Evolutionary conservation across 2,113 vertebrate species (phyloP).

Genomic region (Psittacula cyanocephala): DNA sequence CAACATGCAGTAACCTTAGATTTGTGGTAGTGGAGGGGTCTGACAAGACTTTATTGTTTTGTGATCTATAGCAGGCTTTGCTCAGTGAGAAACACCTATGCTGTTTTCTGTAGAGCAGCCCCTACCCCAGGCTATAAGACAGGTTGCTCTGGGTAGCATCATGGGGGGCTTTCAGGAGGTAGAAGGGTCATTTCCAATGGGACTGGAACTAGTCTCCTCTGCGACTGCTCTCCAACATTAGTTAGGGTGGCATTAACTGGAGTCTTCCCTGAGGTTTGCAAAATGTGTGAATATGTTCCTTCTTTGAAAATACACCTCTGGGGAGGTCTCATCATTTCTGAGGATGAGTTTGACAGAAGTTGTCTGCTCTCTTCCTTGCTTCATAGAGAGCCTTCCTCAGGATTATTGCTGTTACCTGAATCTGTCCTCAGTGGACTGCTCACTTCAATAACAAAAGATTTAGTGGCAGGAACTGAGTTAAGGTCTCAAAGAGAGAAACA

Average conservation of each 20-base stretch:
- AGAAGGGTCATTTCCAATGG: neutral
- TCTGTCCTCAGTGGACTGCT: neutral
- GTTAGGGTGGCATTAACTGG: neutral
- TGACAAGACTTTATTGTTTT: neutral
- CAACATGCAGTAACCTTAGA: neutral
- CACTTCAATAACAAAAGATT: neutral
- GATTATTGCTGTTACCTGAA: neutral
- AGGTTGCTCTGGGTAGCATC: neutral
- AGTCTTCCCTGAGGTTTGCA: neutral
- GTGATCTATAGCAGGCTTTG: neutral
- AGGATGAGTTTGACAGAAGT: neutral
- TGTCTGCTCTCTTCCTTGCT: neutral
- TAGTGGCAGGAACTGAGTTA: neutral
- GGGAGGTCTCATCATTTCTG: neutral
- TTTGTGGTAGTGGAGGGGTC: neutral
- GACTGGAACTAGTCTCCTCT: neutral
- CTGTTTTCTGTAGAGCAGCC: fast-evolving
- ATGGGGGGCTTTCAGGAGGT: neutral
- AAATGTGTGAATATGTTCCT: neutral
- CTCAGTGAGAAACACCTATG: neutral
- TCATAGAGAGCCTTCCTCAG: neutral
- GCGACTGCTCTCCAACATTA: neutral
- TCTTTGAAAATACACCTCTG: neutral
- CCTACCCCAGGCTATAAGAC: neutral
- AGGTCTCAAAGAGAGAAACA: neutral